A percentile compares a stretch with the other conserved stretches of the same genome.
These are phyloP conservation scores for Scaptomyza caliginosa DNA, from an alignment of 2,888 invertebrate genomes.

Conservation along the genomic window DNA sequence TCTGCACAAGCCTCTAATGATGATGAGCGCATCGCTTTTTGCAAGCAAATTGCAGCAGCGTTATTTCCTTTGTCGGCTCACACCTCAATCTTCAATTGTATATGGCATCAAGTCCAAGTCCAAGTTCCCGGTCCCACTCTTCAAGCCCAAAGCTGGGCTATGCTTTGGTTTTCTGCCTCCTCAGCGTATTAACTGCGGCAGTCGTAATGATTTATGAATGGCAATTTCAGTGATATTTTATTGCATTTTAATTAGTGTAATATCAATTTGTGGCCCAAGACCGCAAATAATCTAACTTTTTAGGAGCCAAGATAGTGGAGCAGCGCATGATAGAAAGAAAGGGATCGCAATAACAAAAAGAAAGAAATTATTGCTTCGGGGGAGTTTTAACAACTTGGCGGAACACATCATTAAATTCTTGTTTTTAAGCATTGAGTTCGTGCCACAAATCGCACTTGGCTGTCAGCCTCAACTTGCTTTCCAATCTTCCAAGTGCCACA, in stretches of 20 bases:
- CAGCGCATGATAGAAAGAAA: not conserved
- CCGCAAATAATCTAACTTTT: constrained; percentile 23
- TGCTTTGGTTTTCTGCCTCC: constrained; percentile 17
- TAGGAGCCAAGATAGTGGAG: too few species aligned
- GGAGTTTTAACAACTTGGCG: constrained; percentile 19
- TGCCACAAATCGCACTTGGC: constrained; percentile 40
- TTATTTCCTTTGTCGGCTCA: constrained; percentile 79
- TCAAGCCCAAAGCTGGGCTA: constrained; percentile 33
- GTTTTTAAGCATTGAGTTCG: constrained; percentile 46
- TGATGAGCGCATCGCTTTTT: constrained; percentile 80
- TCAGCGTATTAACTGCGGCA: constrained; percentile 34
- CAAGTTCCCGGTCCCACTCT: constrained; percentile 8
- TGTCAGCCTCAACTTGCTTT: constrained; percentile 29
- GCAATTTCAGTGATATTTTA: constrained; percentile 78
- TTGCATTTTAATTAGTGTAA: constrained; percentile 83
- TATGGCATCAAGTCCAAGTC: constrained; percentile 20
- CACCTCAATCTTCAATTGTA: constrained; percentile 69
- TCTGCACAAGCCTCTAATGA: constrained; percentile 62
- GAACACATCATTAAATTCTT: constrained; percentile 56
- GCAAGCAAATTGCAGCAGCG: constrained; percentile 76
- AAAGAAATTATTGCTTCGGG: not conserved
- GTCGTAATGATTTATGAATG: constrained; percentile 76
- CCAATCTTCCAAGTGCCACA: constrained; percentile 45
- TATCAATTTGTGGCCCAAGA: constrained; percentile 77
- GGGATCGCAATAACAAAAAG: not conserved